Conservation (phyloP, 2,888 invertebrate genomes). For the Pyrrhosoma nymphula region DNA sequence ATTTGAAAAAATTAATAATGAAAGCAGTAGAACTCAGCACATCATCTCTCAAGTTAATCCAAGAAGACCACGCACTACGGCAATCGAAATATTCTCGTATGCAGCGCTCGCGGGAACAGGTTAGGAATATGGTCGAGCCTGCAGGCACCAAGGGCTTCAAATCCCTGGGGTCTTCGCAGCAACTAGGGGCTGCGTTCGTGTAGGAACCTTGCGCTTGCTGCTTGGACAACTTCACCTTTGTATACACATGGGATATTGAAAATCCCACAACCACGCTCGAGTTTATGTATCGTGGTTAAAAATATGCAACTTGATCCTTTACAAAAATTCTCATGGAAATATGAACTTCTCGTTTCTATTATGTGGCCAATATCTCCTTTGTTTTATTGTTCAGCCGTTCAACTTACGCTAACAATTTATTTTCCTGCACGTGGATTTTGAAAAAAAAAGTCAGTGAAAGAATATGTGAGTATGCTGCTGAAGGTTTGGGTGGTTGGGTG, state of each 20-base stretch:
- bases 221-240: neutral
- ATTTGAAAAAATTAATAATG: too few species aligned
- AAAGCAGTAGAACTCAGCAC: too few species aligned
- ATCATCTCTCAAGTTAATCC: neutral
- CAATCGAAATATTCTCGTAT: neutral
- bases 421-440: too few species aligned
- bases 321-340: neutral
- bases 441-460: too few species aligned
- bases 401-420: too few species aligned
- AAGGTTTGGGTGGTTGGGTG: too few species aligned
- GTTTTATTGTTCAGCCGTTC: too few species aligned
- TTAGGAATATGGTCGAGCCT: neutral
- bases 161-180: neutral
- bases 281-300: neutral
- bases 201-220: neutral
- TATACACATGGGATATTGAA: neutral
- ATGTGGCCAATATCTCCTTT: too few species aligned
- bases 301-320: neutral
- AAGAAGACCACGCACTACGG: neutral
- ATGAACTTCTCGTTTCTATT: too few species aligned
- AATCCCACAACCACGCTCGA: neutral
- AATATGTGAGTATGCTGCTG: too few species aligned
- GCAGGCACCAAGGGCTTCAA: neutral
- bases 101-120: neutral
- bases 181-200: neutral